Conservation (phyloP, 1,140 invertebrate species). For the Gryon sp. region DNA sequence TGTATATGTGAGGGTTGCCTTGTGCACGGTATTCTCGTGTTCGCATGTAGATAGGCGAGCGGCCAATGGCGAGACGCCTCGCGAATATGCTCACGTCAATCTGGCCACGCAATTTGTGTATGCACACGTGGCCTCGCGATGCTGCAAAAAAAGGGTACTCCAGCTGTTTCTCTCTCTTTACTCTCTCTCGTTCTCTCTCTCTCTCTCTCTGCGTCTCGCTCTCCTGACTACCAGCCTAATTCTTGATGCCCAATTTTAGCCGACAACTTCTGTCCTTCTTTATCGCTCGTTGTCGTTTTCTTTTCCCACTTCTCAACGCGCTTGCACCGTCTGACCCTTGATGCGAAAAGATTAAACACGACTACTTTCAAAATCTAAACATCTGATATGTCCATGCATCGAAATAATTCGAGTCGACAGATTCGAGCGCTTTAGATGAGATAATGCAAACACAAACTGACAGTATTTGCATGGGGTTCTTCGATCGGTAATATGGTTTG, state of each 20-base stretch:
- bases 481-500: conserved; percentile 54
- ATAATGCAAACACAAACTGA: conserved; percentile 49
- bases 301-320: conserved; percentile 4
- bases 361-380: conserved; percentile 58
- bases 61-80: conserved; percentile 48
- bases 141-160: conserved; percentile 39
- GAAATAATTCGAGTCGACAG: conserved; percentile 60
- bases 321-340: conserved; percentile 34
- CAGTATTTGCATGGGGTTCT: conserved; percentile 46
- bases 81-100: conserved; percentile 43
- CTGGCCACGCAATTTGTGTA: conserved; percentile 59
- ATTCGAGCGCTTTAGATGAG: conserved; percentile 54
- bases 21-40: conserved; percentile 23
- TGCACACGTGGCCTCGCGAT: conserved; percentile 57
- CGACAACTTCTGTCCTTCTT: conserved; percentile 20
- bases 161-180: too few species aligned
- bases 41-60: conserved; percentile 22
- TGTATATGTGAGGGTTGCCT: conserved; percentile 8
- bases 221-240: conserved; percentile 44
- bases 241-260: conserved; percentile 33
- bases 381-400: conserved; percentile 53
- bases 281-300: neutral
- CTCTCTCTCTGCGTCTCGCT: too few species aligned
- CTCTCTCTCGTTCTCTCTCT: too few species aligned
- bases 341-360: conserved; percentile 62